Conservation (phyloP, 2,797 vertebrate genomes). For the Brachyrhaphis roseni region DNA sequence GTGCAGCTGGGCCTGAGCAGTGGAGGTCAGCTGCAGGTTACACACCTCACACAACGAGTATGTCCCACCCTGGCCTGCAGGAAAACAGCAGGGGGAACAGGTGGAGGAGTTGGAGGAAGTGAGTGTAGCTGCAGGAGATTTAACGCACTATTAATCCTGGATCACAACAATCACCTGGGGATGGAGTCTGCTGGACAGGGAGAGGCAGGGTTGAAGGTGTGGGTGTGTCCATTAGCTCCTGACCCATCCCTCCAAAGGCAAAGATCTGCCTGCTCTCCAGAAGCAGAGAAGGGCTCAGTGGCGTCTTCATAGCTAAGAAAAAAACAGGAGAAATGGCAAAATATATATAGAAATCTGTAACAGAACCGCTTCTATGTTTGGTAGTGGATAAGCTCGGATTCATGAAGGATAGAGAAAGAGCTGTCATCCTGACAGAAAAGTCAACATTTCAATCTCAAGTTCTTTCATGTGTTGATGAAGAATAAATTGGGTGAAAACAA, state of each 20-base stretch:
- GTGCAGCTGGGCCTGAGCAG: constrained; percentile 70
- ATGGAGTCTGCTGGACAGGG: constrained; percentile 39
- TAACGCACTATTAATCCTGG: background rate
- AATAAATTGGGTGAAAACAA: background rate
- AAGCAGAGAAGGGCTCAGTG: constrained; percentile 51
- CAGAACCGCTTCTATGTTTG: background rate
- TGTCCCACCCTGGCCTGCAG: constrained; percentile 41
- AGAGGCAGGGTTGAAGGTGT: constrained; percentile 32
- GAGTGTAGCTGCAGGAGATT: background rate
- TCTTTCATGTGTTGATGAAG: background rate
- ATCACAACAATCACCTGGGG: constrained; percentile 45
- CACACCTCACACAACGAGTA: constrained; percentile 71
- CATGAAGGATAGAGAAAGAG: background rate
- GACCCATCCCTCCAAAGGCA: constrained; percentile 61
- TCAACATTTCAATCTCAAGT: background rate
- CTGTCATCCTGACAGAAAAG: background rate
- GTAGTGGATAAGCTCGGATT: background rate
- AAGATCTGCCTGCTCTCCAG: constrained; percentile 60
- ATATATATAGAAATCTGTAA: background rate
- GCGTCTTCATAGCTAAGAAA: constrained; percentile 66
- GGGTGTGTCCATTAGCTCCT: constrained; percentile 48
- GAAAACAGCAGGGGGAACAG: background rate
- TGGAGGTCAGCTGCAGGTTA: constrained; percentile 71
- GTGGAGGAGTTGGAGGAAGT: background rate
- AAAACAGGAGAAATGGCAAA: background rate